A percentile compares a stretch with the other conserved stretches of the same genome.
Evolutionary conservation across 2,888 invertebrate genomes (phyloP).

Genomic region (Biston stratarius): DNA sequence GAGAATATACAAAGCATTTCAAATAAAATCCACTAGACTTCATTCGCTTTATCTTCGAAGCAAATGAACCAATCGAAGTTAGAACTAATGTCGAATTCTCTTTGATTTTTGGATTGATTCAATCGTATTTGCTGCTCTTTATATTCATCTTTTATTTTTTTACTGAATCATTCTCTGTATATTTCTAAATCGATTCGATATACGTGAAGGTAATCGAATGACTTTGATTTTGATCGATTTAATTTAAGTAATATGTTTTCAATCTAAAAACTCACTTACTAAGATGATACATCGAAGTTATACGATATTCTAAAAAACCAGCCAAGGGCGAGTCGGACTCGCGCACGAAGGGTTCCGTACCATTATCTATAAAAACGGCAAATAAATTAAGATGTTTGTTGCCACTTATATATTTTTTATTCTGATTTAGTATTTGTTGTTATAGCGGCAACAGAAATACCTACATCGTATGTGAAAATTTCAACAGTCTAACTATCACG

Average conservation of each 20-base stretch:
- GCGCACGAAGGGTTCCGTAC: too few species aligned
- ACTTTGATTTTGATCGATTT: slow-evolving; percentile 5
- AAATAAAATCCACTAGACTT: slow-evolving; percentile 11
- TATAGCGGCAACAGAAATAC: too few species aligned
- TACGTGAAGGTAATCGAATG: slow-evolving; percentile 1
- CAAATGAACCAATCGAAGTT: slow-evolving; percentile 28
- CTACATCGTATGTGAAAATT: too few species aligned
- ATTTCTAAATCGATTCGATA: neutral
- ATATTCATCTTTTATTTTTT: neutral
- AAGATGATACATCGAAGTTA: neutral
- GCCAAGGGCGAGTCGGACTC: too few species aligned
- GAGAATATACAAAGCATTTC: neutral
- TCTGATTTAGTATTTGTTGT: too few species aligned
- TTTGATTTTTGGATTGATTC: slow-evolving; percentile 30
- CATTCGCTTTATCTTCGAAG: slow-evolving; percentile 16
- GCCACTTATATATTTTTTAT: too few species aligned
- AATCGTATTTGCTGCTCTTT: slow-evolving; percentile 13
- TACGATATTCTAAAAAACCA: too few species aligned
- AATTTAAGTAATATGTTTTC: too few species aligned
- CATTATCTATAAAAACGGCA: too few species aligned
- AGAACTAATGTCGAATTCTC: slow-evolving; percentile 26
- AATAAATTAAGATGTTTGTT: too few species aligned
- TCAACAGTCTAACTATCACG: too few species aligned
- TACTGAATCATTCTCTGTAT: slow-evolving; percentile 4
- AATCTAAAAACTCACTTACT: too few species aligned